Evolutionary conservation across 2,113 vertebrate genomes (phyloP).

Genomic region (Nanorana parkeri): DNA sequence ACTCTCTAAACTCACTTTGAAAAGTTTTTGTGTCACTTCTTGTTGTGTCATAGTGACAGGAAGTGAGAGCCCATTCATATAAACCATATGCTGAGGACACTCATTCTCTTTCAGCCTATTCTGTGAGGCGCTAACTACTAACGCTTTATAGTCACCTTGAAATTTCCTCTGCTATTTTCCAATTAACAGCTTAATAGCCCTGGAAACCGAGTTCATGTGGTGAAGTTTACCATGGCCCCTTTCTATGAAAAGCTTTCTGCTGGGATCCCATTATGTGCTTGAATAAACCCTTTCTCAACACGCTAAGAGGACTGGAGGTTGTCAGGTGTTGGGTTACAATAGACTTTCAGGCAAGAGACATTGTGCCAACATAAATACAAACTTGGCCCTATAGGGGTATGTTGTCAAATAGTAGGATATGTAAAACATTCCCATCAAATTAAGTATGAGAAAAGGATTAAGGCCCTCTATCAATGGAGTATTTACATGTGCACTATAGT

Average conservation of each 20-base stretch:
- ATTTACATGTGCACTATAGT: constrained; percentile 65
- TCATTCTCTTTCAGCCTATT: constrained; percentile 66
- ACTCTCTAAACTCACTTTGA: too few species aligned
- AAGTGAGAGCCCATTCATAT: too few species aligned
- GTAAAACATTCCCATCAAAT: constrained; percentile 74
- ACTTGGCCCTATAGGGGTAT: constrained; percentile 72
- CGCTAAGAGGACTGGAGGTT: constrained; percentile 83
- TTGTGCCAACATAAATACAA: constrained; percentile 78
- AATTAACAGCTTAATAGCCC: constrained; percentile 99
- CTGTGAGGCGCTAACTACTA: constrained; percentile 75
- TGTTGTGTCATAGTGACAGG: too few species aligned
- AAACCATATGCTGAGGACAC: constrained; percentile 71
- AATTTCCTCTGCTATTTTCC: constrained; percentile 94
- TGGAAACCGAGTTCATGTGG: constrained; percentile 94
- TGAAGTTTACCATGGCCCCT: constrained; percentile 86
- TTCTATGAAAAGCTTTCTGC: constrained; percentile 85
- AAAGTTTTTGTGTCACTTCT: too few species aligned
- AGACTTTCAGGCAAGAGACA: constrained; percentile 82
- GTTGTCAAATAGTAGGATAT: constrained; percentile 76
- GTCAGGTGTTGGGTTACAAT: constrained; percentile 94
- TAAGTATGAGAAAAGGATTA: constrained; percentile 73
- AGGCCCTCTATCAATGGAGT: constrained; percentile 67
- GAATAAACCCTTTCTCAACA: constrained; percentile 94
- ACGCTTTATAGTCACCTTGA: constrained; percentile 92
- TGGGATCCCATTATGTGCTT: constrained; percentile 98